Percentiles rank a stretch among this genome's conserved stretches.
These are phyloP conservation scores for Microctenopoma steveboyesi DNA, from an alignment of 2,797 vertebrate genomes.

Conservation along the genomic window DNA sequence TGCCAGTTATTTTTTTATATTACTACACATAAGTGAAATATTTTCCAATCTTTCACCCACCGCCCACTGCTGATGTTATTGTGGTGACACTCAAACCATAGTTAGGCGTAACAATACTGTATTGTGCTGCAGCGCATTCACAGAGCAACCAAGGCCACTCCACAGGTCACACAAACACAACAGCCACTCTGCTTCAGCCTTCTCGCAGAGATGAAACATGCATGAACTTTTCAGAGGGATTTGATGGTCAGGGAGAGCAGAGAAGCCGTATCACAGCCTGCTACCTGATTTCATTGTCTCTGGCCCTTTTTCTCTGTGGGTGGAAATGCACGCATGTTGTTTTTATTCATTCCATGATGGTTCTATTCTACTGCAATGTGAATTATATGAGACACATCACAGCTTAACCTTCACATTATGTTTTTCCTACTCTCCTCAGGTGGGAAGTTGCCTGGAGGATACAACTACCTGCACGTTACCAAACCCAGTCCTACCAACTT, in stretches of 20 bases:
- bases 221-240: constrained; percentile 61
- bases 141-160: constrained; percentile 56
- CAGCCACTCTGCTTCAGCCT: constrained; percentile 49
- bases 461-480: constrained; percentile 86
- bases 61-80: constrained; percentile 37
- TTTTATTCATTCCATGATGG: no score
- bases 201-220: constrained; percentile 26
- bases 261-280: constrained; percentile 10
- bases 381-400: no score
- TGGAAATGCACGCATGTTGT: neutral
- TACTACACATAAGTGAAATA: constrained; percentile 30
- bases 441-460: constrained; percentile 88
- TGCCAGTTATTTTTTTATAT: constrained; percentile 14
- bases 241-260: constrained; percentile 5
- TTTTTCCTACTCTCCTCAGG: constrained; percentile 72
- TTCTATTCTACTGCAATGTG: neutral
- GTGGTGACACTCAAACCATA: constrained; percentile 40
- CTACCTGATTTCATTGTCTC: constrained; percentile 34
- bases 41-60: constrained; percentile 42
- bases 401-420: neutral
- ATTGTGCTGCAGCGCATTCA: constrained; percentile 41
- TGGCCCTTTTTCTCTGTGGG: constrained; percentile 17
- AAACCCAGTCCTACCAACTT: constrained; percentile 79
- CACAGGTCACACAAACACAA: constrained; percentile 47
- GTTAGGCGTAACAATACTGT: constrained; percentile 31